Evolutionary conservation across 2,888 invertebrate species (phyloP).

Genomic region (Catotricha subobsoleta): DNA sequence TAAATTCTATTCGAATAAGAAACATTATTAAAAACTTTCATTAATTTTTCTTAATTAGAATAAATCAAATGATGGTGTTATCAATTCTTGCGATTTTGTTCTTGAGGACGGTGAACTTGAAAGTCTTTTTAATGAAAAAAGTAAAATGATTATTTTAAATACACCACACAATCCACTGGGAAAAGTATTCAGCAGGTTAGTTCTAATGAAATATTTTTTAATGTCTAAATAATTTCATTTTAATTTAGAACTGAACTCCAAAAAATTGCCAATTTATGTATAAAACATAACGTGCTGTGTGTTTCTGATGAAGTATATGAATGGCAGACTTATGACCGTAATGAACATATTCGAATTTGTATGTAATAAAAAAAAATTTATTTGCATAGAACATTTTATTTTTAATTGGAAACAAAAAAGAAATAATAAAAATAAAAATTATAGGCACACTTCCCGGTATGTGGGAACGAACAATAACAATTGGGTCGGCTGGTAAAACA

Average conservation of each 20-base stretch:
- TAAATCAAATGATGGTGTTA: conserved; percentile 25
- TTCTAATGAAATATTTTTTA: not conserved
- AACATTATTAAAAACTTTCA: not conserved
- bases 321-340: conserved; percentile 78
- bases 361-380: no score
- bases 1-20: not conserved
- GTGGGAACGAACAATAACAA: conserved; percentile 95
- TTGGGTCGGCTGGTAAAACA: conserved; percentile 95
- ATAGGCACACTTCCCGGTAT: conserved; percentile 82
- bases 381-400: no score
- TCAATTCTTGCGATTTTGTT: conserved; percentile 72
- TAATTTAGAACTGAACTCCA: conserved; percentile 38
- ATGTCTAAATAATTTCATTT: not conserved
- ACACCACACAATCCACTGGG: conserved; percentile 97
- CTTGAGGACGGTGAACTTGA: conserved; percentile 67
- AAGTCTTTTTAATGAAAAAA: conserved; percentile 63
- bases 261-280: conserved; percentile 71
- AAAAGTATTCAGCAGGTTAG: conserved; percentile 42
- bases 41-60: not conserved
- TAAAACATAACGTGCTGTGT: conserved; percentile 80
- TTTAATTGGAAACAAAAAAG: no score
- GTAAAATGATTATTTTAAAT: conserved; percentile 90
- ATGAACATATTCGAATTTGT: conserved; percentile 81
- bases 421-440: no score
- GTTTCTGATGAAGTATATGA: conserved; percentile 97